These are phyloP conservation scores for Graptemys geographica DNA, from an alignment of 2,797 vertebrate genomes.

Conservation along the genomic window DNA sequence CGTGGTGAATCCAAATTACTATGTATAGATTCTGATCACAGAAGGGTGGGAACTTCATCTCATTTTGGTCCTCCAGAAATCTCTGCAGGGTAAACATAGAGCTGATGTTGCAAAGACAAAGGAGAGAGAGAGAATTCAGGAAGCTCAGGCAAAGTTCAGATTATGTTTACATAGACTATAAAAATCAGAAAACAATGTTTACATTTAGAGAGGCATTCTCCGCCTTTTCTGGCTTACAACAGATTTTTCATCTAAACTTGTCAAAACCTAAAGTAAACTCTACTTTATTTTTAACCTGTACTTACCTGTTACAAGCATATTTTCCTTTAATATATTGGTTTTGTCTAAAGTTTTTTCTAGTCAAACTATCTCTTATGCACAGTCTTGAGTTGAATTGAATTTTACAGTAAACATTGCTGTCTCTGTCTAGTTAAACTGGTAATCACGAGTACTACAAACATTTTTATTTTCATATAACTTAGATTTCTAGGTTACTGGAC, in stretches of 20 bases:
- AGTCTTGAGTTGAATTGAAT: background rate
- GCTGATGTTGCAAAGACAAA: conserved; percentile 55
- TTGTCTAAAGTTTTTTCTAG: background rate
- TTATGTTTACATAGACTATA: conserved; percentile 47
- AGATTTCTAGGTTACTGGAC: background rate
- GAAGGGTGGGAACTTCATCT: conserved; percentile 23
- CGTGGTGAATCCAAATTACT: background rate
- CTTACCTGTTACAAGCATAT: background rate
- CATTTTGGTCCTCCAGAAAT: conserved; percentile 41
- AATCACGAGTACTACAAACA: background rate
- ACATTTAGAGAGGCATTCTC: conserved; percentile 37
- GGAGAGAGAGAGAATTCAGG: conserved; percentile 46
- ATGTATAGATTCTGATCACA: background rate
- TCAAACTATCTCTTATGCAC: background rate
- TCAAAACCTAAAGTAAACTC: background rate
- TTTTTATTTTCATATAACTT: conserved; percentile 5
- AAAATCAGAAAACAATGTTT: conserved; percentile 37
- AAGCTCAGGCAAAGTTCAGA: conserved; percentile 52
- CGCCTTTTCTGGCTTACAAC: background rate
- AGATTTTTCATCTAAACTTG: conserved; percentile 9
- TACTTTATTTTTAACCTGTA: conserved; percentile 15
- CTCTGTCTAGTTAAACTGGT: background rate
- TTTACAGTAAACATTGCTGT: background rate
- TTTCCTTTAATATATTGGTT: background rate
- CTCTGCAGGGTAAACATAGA: conserved; percentile 51